Percentiles rank a stretch among this genome's conserved stretches.
These are phyloP conservation scores for Synanthedon andrenaeformis DNA, from an alignment of 2,888 invertebrate species.

Conservation along the genomic window DNA sequence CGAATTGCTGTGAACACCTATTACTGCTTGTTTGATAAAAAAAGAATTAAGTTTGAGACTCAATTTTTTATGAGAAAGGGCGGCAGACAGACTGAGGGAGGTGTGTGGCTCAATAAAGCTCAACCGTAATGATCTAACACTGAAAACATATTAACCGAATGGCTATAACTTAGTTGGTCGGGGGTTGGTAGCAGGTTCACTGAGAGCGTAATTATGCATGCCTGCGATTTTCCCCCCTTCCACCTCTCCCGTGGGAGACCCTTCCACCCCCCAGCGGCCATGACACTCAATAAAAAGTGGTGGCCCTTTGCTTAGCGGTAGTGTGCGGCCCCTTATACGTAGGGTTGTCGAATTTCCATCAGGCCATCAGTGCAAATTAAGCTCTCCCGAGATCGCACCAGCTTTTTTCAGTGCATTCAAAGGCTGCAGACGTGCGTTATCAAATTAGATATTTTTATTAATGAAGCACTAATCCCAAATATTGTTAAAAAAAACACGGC, in stretches of 20 bases:
- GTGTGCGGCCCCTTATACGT: conserved; percentile 4
- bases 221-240: conserved; percentile 10
- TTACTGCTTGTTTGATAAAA: too few species aligned
- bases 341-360: conserved; percentile 17
- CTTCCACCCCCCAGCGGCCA: conserved; percentile 11
- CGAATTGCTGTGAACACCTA: too few species aligned
- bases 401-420: too few species aligned
- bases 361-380: not conserved
- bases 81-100: too few species aligned
- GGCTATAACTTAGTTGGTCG: conserved; percentile 34
- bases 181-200: conserved; percentile 20
- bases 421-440: too few species aligned
- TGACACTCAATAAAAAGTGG: conserved; percentile 40
- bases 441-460: too few species aligned
- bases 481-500: too few species aligned
- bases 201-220: conserved; percentile 41
- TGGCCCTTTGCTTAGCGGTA: conserved; percentile 19
- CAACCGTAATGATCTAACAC: conserved; percentile 16
- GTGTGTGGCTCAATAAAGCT: conserved; percentile 2
- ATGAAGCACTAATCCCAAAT: too few species aligned
- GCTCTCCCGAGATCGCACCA: too few species aligned
- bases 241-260: not conserved
- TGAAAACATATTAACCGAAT: conserved; percentile 20
- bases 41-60: too few species aligned
- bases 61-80: too few species aligned